Base-by-base conservation (phyloP, 2,113 vertebrate species). In the Ellobius talpinus region DNA sequence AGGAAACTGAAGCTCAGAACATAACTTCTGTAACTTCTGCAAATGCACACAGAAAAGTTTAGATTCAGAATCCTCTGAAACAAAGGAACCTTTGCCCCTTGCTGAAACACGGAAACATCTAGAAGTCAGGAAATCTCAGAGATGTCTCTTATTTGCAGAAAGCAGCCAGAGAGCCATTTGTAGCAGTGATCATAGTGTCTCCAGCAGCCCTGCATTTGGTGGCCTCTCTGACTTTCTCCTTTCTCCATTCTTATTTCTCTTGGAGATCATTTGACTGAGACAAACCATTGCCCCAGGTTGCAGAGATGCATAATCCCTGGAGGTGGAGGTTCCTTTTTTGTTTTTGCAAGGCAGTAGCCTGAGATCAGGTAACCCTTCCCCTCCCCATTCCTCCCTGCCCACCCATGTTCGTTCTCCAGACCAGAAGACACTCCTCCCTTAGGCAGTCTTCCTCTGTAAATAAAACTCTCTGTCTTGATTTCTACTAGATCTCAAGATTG, bases 321-420 rank as follows among this genome's bases (percentile, higher is more conserved):
- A 73, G 78, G 39, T 84, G 11, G 92, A 55, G 29, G 91, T 73
- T 87, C 47, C 63, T 77, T 86, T 45, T 68, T 87, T 93, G 63
- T 17, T 89, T 86, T 84, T 65, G 8, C 5, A 58, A 36, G 81
- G 13, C 42, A 36, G 21, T 50, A 70, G 65, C 17, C 31, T 14
- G 47, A 42, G 36, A 39, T 0, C 3, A 78, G n/a, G 76, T 6
- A 55, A 86, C 29, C 8, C 0, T 16, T 29, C 42, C 16, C 42
- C 16, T 39, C 4, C 21, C n/a, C 10, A 8, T 1, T 12, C 26
- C 0, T 24, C 31, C 47, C n/a, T n/a, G 1, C 4, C 16, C 1
- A 0, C 4, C 42, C 87, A 31, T 39, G n/a, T 31, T 63, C 45
- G 26, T 23, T 5, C 23, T 42, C 24, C 33, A 68, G 58, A 93